Evolutionary conservation across 2,888 invertebrate genomes (phyloP).

Genomic region (Andrena bucephala): DNA sequence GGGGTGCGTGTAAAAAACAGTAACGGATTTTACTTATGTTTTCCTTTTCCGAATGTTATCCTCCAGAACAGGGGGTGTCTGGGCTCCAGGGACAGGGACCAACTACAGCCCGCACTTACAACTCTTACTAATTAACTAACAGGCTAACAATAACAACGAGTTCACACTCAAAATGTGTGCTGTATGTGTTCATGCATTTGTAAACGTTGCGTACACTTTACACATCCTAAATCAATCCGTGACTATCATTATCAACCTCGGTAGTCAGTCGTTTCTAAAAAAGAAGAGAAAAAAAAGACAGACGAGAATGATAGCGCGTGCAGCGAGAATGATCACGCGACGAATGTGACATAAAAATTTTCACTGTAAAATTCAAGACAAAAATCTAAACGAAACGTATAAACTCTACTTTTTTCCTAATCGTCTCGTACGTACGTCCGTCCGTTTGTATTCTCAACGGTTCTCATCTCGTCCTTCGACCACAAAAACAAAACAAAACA

Average conservation of each 20-base stretch:
- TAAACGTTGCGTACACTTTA: slow-evolving; percentile 77
- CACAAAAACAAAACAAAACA: slow-evolving; percentile 15
- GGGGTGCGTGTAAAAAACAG: slow-evolving; percentile 71
- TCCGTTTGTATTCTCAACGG: slow-evolving; percentile 27
- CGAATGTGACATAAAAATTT: slow-evolving; percentile 60
- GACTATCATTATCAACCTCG: slow-evolving; percentile 81
- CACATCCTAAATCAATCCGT: slow-evolving; percentile 80
- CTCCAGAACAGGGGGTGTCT: slow-evolving; percentile 85
- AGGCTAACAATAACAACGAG: slow-evolving; percentile 85
- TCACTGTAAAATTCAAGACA: slow-evolving; percentile 56
- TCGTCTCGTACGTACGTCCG: slow-evolving; percentile 9
- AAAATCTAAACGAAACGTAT: slow-evolving; percentile 58
- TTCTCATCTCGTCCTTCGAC: slow-evolving; percentile 16
- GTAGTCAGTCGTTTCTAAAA: slow-evolving; percentile 71
- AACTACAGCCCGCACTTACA: slow-evolving; percentile 85
- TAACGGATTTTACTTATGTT: slow-evolving; percentile 66
- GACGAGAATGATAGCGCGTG: slow-evolving; percentile 16
- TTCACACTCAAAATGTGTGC: slow-evolving; percentile 84
- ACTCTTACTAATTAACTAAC: slow-evolving; percentile 85
- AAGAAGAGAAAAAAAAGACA: slow-evolving; percentile 20
- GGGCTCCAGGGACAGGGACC: slow-evolving; percentile 85
- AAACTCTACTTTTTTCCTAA: slow-evolving; percentile 25
- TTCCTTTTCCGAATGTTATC: slow-evolving; percentile 77
- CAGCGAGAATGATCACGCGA: slow-evolving; percentile 19
- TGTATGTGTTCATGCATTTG: slow-evolving; percentile 80